Base-by-base conservation (phyloP, 2,113 vertebrate genomes). In the Ceyx melanurus region DNA sequence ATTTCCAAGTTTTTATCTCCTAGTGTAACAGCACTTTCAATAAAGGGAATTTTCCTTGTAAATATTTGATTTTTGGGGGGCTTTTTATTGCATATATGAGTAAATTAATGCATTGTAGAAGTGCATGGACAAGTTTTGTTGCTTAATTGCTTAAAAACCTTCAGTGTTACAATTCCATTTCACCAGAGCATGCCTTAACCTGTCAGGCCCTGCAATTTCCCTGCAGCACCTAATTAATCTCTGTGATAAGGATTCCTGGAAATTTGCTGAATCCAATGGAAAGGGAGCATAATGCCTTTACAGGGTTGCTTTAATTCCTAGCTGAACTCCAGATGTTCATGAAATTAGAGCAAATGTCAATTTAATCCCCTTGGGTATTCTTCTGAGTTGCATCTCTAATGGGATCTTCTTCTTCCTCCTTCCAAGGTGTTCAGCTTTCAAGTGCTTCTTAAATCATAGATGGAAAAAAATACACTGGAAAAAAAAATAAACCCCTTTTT, bases 281-380 rank as follows among this genome's bases (percentile, higher is more conserved):
- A 87, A 82, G 53, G 51, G 31, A 82, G 33, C 9, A n/a, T n/a
- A 23, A 62, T 81, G 50, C 46, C 91, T 90, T 96, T 35, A 31
- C 53, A 84, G 62, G 48, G 29, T 65, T 81, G 62, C 80, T 46
- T 37, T 25, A 50, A 76, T 95, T 92, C 84, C 45, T 89, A 22
- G 54, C 90, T 82, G 68, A 93, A 11, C 48, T 95, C 72, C 92
- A 93, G 86, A 81, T 95, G 86, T 67, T 92, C 80, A 78, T 64
- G 92, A 93, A 94, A 92, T 82, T 77, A 73, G 90, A 94, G 73
- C 74, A 93, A 86, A 96, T 86, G 74, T 95, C 82, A 92, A 79
- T 89, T 61, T 50, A 76, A 67, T 61, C 54, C 86, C 70, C 83
- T 48, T 45, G 91, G 77, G 77, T 79, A 82, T 93, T 70, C 66